Conservation (phyloP, 1,140 invertebrate species). For the Idris sp. region DNA sequence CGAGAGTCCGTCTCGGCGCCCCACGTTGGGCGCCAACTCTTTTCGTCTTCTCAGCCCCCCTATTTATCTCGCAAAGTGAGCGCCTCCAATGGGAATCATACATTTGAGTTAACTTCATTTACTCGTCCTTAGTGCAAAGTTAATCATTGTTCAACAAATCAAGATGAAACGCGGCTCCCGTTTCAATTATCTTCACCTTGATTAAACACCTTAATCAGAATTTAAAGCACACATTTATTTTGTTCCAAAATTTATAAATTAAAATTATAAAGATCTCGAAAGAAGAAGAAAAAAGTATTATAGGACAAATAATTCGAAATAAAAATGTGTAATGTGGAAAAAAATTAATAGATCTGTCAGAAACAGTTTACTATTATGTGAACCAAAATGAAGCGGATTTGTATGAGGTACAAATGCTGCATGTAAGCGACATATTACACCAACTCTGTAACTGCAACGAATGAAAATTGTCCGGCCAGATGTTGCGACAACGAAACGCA, state of each 20-base stretch:
- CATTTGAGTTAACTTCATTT: constrained; percentile 46
- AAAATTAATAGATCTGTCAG: constrained; percentile 24
- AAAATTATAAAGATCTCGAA: not conserved
- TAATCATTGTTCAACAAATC: constrained; percentile 44
- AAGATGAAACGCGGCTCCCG: constrained; percentile 31
- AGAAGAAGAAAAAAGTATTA: too few species aligned
- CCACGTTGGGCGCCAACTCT: constrained; percentile 11
- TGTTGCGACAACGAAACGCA: constrained; percentile 51
- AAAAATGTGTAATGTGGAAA: not conserved
- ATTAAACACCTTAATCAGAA: too few species aligned
- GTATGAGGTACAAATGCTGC: not conserved
- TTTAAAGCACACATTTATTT: too few species aligned
- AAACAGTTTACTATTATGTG: constrained; percentile 14
- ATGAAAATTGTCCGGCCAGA: constrained; percentile 58
- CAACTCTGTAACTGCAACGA: constrained; percentile 40
- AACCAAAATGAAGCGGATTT: too few species aligned
- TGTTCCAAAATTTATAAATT: not conserved
- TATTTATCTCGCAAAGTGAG: constrained; percentile 11
- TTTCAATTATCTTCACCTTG: constrained; percentile 17
- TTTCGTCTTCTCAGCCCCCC: constrained; percentile 17
- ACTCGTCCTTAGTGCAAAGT: constrained; percentile 32
- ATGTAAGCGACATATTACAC: constrained; percentile 48
- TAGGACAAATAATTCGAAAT: too few species aligned
- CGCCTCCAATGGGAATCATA: constrained; percentile 46
- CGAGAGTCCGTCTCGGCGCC: constrained; percentile 38